These are phyloP conservation scores for Stenurella melanura DNA, from an alignment of 2,888 invertebrate species.

Conservation along the genomic window DNA sequence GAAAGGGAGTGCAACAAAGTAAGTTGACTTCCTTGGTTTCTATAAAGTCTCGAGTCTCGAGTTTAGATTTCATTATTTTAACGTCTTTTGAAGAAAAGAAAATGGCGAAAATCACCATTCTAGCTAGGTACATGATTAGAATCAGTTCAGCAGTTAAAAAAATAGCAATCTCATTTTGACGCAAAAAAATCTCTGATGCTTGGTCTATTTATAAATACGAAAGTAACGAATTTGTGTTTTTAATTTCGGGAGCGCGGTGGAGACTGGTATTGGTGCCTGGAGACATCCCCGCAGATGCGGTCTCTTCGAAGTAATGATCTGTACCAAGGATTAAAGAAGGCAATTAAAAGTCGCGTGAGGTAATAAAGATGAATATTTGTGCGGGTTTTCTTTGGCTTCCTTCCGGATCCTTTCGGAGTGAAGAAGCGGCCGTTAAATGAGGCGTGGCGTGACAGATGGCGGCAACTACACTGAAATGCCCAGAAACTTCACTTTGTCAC, in stretches of 20 bases:
- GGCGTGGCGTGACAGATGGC: conserved; percentile 70
- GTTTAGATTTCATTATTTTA: no score
- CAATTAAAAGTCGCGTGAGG: conserved; percentile 68
- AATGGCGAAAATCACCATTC: no score
- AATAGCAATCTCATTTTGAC: no score
- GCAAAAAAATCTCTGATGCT: no score
- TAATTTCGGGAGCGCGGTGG: conserved; percentile 41
- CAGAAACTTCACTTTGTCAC: conserved; percentile 67
- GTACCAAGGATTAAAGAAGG: conserved; percentile 65
- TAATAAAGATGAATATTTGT: conserved; percentile 70
- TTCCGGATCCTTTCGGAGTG: conserved; percentile 62
- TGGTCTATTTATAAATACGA: conserved; percentile 44
- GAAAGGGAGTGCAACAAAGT: no score
- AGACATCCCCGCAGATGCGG: conserved; percentile 24
- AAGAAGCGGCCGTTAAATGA: conserved; percentile 69
- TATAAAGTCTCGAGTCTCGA: no score
- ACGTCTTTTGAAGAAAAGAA: no score
- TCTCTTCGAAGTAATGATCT: conserved; percentile 63
- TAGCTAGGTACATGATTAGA: no score
- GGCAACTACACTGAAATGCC: conserved; percentile 63
- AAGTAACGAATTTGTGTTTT: conserved; percentile 50
- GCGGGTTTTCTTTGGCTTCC: conserved; percentile 59
- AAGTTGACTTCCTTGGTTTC: no score
- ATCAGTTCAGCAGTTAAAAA: no score
- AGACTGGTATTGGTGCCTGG: conserved; percentile 27